Evolutionary conservation across 2,797 vertebrate species (phyloP).

Genomic region (Okamejei kenojei): DNA sequence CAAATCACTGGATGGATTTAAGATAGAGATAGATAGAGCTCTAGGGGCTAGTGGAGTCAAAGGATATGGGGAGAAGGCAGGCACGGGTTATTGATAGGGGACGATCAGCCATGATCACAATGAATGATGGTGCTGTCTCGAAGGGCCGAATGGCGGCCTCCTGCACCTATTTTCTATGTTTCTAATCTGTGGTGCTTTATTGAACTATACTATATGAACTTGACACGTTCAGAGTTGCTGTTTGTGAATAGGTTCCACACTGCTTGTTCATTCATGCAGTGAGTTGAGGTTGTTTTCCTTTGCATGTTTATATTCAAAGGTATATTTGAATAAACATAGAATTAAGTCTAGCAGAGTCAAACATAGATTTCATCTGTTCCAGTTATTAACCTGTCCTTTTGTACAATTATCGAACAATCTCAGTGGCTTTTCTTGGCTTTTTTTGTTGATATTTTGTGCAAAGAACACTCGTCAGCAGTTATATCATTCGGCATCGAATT

Average conservation of each 20-base stretch:
- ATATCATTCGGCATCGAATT: background rate
- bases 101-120: no score
- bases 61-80: no score
- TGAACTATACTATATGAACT: background rate
- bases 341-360: background rate
- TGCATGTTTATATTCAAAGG: background rate
- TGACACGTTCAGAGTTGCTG: background rate
- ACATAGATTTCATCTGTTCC: background rate
- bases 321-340: slow-evolving; percentile 1
- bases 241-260: background rate
- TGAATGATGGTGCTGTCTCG: no score
- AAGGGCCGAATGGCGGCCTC: no score
- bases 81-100: no score
- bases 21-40: no score
- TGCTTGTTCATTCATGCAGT: background rate
- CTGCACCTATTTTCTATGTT: no score
- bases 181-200: background rate
- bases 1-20: no score
- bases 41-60: no score
- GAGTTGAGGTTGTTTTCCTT: background rate
- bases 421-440: background rate
- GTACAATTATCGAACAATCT: no score
- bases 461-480: background rate
- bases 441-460: background rate
- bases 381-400: background rate